A percentile compares a stretch with the other conserved stretches of the same genome.
Conservation (phyloP, 2,888 invertebrate genomes). For the Zhuqinia jingwanae region DNA sequence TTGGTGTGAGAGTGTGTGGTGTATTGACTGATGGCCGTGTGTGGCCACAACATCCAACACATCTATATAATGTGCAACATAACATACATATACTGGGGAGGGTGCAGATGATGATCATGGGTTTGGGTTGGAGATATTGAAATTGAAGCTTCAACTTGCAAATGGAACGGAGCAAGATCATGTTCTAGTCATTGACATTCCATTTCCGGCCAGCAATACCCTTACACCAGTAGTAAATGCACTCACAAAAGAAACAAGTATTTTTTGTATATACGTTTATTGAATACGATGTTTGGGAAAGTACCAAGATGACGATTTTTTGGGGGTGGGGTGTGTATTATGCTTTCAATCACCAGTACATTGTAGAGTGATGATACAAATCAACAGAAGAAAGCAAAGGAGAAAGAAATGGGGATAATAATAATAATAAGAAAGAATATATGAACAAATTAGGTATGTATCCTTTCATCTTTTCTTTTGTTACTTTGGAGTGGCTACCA, state of each 20-base stretch:
- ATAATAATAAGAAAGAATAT: neutral
- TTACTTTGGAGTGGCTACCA: neutral
- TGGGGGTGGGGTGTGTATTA: too few relatives aligned
- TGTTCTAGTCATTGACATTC: slow-evolving; percentile 65
- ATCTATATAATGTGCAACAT: too few relatives aligned
- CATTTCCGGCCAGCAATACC: slow-evolving; percentile 55
- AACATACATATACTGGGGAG: too few relatives aligned
- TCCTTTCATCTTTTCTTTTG: neutral
- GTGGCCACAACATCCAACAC: neutral
- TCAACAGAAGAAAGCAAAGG: neutral
- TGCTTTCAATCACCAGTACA: neutral
- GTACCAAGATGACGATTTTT: neutral
- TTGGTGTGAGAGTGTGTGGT: neutral
- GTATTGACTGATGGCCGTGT: neutral
- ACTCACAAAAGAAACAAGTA: too few relatives aligned
- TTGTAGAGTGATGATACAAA: neutral
- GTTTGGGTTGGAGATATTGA: neutral
- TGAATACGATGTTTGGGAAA: too few relatives aligned
- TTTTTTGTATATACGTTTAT: too few relatives aligned
- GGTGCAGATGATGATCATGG: neutral
- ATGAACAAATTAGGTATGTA: neutral
- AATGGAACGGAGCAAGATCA: slow-evolving; percentile 40
- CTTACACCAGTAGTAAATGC: neutral
- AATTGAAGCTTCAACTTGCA: neutral
- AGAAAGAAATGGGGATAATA: neutral